Percentiles rank a stretch among this genome's conserved stretches.
Conservation (phyloP, 2,113 vertebrate genomes). For the Trogon surrucura region DNA sequence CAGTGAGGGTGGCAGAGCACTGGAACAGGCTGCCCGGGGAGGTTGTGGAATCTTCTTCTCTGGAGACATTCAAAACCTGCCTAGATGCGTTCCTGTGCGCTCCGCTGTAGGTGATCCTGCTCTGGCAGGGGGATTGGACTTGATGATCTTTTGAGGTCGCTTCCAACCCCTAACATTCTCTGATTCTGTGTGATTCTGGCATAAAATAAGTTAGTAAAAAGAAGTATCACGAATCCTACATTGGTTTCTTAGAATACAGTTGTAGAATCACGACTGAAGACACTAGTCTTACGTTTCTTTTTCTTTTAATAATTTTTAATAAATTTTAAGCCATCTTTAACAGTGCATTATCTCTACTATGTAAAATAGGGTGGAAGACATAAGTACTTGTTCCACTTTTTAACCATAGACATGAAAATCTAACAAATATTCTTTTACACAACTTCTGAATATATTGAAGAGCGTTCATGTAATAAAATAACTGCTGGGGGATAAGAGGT, state of each 20-base stretch:
- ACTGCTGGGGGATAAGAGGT: not conserved
- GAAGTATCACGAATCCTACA: not conserved
- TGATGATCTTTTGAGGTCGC: not conserved
- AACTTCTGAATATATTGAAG: not conserved
- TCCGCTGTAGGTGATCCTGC: too few relatives aligned
- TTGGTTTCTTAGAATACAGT: not conserved
- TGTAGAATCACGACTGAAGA: not conserved
- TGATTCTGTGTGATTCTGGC: not conserved
- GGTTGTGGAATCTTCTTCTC: too few relatives aligned
- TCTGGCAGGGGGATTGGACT: too few relatives aligned
- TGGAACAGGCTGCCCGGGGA: too few relatives aligned
- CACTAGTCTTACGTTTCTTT: not conserved
- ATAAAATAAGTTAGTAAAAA: not conserved
- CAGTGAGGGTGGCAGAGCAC: too few relatives aligned
- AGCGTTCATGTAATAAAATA: not conserved
- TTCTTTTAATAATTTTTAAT: not conserved
- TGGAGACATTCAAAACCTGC: too few relatives aligned
- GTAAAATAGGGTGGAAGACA: not conserved
- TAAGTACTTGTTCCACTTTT: not conserved
- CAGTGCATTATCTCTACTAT: not conserved
- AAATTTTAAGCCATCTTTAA: not conserved
- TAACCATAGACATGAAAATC: not conserved
- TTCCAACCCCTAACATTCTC: not conserved
- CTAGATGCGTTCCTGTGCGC: too few relatives aligned
- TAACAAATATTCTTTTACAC: not conserved